Evolutionary conservation across 2,113 vertebrate species (phyloP).

Genomic region (Tamias sibiricus): DNA sequence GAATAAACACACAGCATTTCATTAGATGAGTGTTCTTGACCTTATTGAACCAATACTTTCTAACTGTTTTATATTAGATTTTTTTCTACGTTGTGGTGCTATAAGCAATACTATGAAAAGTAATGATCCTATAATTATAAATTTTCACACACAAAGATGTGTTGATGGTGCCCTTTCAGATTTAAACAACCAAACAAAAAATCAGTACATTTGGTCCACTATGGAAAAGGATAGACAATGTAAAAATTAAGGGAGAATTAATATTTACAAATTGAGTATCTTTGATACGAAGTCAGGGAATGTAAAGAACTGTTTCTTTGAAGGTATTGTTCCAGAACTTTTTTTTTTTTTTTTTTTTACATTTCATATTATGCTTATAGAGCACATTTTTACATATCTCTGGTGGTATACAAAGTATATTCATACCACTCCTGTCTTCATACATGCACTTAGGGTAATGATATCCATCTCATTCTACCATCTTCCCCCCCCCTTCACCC

Average conservation of each 20-base stretch:
- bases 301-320: background rate
- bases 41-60: background rate
- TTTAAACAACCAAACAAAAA: conserved; percentile 7
- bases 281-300: background rate
- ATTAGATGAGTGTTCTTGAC: background rate
- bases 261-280: background rate
- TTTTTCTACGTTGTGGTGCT: background rate
- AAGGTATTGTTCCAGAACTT: background rate
- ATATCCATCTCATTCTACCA: too few species aligned
- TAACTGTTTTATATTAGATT: background rate
- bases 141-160: background rate
- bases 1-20: background rate
- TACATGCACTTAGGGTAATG: too few species aligned
- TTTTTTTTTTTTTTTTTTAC: background rate
- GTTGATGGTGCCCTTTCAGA: background rate
- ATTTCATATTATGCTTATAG: too few species aligned
- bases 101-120: conserved; percentile 10
- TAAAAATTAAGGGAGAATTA: background rate
- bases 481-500: too few species aligned
- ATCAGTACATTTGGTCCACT: background rate
- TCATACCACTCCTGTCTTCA: too few species aligned
- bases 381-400: too few species aligned
- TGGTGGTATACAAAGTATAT: too few species aligned
- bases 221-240: background rate
- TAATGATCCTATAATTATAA: background rate